phyloP scores from a whole-genome alignment of 1,140 invertebrate species.

The Rhagoletis zephyria region DNA sequence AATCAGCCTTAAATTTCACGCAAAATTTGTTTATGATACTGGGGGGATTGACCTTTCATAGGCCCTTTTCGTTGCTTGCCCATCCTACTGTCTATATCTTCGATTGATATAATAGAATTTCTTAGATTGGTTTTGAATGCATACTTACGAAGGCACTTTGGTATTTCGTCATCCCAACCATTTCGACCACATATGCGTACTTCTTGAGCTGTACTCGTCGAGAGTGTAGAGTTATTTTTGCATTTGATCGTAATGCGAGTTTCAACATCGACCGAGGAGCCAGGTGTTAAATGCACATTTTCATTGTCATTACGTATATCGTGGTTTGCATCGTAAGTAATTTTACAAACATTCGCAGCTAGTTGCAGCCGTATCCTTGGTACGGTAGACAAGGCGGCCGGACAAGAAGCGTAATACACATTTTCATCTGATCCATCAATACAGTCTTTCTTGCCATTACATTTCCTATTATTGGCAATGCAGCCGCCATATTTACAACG shows the following conservation, averaged over 20 bases:
- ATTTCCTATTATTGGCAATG: slow-evolving; percentile 75
- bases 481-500: slow-evolving; percentile 79
- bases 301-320: neutral
- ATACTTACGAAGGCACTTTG: neutral
- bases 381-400: neutral
- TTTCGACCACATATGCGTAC: neutral
- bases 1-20: too few relatives aligned
- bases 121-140: too few relatives aligned
- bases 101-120: too few relatives aligned
- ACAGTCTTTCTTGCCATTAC: slow-evolving; percentile 79
- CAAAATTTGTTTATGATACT: too few relatives aligned
- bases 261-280: neutral
- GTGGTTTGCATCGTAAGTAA: neutral
- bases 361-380: neutral
- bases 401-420: neutral
- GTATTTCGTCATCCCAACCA: neutral
- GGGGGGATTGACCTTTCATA: too few relatives aligned
- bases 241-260: slow-evolving; percentile 1
- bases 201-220: neutral
- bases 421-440: slow-evolving; percentile 79
- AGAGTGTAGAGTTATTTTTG: neutral
- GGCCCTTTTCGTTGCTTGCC: too few relatives aligned
- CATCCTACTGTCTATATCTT: too few relatives aligned
- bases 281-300: neutral
- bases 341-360: neutral